phyloP scores from a whole-genome alignment of 1,140 invertebrate genomes.

The Maniola jurtina region DNA sequence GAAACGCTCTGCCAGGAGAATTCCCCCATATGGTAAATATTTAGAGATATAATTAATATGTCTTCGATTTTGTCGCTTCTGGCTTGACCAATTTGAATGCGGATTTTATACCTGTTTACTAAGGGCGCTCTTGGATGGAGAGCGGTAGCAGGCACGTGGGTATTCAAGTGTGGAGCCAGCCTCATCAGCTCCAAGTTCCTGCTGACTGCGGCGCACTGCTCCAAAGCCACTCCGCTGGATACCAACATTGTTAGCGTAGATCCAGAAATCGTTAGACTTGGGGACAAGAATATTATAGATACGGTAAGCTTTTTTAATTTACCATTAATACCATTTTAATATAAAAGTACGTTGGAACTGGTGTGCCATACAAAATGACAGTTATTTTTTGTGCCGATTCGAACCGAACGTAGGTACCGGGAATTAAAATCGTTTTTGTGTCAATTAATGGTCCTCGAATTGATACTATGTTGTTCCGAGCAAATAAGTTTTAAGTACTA shows the following conservation, averaged over 20 bases:
- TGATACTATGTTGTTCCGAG: too few relatives aligned
- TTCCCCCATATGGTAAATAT: slow-evolving; percentile 31
- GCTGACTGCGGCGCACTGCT: slow-evolving; percentile 36
- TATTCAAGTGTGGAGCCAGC: slow-evolving; percentile 31
- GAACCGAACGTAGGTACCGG: too few relatives aligned
- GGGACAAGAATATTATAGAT: slow-evolving; percentile 31
- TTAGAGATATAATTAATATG: too few relatives aligned
- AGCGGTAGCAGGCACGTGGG: slow-evolving; percentile 20
- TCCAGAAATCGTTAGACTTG: slow-evolving; percentile 38
- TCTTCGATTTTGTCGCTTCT: too few relatives aligned
- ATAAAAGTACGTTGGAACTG: too few relatives aligned
- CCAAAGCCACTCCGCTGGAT: slow-evolving; percentile 19
- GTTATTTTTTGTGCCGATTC: too few relatives aligned
- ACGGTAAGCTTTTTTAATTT: slow-evolving; percentile 16
- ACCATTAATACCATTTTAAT: too few relatives aligned
- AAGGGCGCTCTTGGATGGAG: slow-evolving; percentile 33
- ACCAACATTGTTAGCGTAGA: slow-evolving; percentile 4
- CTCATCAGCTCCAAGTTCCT: slow-evolving; percentile 28
- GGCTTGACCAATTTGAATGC: too few relatives aligned
- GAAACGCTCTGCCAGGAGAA: slow-evolving; percentile 16
- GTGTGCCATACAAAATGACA: too few relatives aligned
- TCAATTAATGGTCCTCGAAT: too few relatives aligned
- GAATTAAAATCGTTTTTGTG: too few relatives aligned
- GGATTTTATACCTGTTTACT: not conserved
- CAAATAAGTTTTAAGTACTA: too few relatives aligned